Conservation (phyloP, 2,797 vertebrate species). For the Corythornis leucogaster region DNA sequence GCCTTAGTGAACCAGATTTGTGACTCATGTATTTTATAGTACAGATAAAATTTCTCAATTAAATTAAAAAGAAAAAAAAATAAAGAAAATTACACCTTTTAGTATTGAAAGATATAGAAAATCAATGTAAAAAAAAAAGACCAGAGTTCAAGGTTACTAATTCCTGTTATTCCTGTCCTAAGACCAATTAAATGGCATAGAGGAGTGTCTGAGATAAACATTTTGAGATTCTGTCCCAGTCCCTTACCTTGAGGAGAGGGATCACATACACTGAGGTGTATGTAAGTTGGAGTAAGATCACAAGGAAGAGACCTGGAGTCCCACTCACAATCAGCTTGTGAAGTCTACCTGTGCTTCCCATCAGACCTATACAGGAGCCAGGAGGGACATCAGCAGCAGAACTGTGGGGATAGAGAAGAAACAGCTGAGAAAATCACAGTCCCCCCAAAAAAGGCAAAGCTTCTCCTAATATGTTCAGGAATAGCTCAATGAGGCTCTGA, state of each 20-base stretch:
- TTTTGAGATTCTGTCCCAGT: neutral
- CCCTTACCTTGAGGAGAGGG: neutral
- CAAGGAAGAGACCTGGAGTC: neutral
- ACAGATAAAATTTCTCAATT: neutral
- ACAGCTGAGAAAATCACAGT: neutral
- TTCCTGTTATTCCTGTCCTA: neutral
- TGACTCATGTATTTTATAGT: neutral
- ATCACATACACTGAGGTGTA: rapidly evolving
- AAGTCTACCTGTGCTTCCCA: neutral
- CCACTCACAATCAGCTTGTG: neutral
- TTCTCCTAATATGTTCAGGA: neutral
- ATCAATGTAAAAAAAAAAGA: neutral
- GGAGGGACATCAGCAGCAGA: neutral
- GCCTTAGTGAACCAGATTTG: neutral
- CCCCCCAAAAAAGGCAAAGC: rapidly evolving
- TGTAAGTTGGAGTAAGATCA: neutral
- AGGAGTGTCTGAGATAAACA: neutral
- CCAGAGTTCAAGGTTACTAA: neutral
- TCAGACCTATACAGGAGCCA: neutral
- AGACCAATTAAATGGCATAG: neutral
- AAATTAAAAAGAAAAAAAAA: neutral
- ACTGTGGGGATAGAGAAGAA: neutral
- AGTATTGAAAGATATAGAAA: neutral
- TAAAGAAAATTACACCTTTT: neutral
- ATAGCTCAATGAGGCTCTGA: too few relatives aligned